Evolutionary conservation across 2,797 vertebrate species (phyloP).

Genomic region (Muraenolepis orangiensis): DNA sequence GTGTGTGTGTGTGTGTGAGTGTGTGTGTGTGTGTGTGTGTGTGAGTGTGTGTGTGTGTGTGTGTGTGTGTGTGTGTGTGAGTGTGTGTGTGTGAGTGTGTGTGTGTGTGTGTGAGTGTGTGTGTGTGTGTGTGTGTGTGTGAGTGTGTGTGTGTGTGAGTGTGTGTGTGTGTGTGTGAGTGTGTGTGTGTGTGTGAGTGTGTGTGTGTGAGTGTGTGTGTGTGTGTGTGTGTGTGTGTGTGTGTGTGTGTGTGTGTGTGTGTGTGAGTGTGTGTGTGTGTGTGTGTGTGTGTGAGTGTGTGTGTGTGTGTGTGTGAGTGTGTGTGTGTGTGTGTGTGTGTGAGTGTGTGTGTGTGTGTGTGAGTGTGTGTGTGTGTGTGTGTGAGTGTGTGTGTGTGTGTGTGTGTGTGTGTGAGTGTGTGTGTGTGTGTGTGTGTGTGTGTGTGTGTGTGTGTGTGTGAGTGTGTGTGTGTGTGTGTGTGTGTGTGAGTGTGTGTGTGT

Average conservation of each 20-base stretch:
- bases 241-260: not conserved
- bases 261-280: conserved; percentile 13
- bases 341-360: too few species aligned
- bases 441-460: conserved; percentile 3
- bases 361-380: too few species aligned
- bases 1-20: not conserved
- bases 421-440: not conserved
- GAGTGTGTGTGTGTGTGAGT: conserved; percentile 1
- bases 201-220: too few species aligned
- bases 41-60: not conserved
- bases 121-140: not conserved
- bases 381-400: too few species aligned
- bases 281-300: conserved; percentile 7
- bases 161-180: too few species aligned
- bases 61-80: not conserved
- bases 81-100: not conserved
- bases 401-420: too few species aligned
- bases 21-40: conserved; percentile 14
- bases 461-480: not conserved
- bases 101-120: conserved; percentile 13
- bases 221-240: too few species aligned
- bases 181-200: too few species aligned
- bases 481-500: not conserved
- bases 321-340: not conserved
- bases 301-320: not conserved